Percentiles rank a stretch among this genome's conserved stretches.
phyloP scores from a whole-genome alignment of 2,888 invertebrate species.

The Mechanitis mazaeus region DNA sequence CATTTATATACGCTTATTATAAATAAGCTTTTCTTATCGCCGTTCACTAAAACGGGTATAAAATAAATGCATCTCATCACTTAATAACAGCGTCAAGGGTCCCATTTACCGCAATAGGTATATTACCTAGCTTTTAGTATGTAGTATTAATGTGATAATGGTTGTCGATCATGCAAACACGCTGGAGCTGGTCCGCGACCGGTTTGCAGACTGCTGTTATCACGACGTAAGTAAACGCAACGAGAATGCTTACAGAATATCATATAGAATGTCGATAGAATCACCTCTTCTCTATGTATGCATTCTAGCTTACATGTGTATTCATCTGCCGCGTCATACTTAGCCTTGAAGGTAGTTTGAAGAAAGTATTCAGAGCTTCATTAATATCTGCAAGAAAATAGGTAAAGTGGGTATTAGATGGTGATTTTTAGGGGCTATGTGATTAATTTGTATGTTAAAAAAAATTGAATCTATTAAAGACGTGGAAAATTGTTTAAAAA shows the following conservation, averaged over 20 bases:
- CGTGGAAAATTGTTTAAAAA: too few relatives aligned
- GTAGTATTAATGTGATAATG: slow-evolving; percentile 74
- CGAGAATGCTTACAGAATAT: slow-evolving; percentile 59
- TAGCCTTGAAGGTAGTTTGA: slow-evolving; percentile 20
- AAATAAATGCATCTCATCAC: background rate
- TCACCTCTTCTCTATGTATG: slow-evolving; percentile 62
- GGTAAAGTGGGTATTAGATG: slow-evolving; percentile 7
- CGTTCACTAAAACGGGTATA: too few relatives aligned
- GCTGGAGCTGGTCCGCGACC: slow-evolving; percentile 63
- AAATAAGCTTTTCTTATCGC: too few relatives aligned
- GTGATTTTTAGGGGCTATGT: background rate
- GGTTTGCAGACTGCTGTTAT: slow-evolving; percentile 60
- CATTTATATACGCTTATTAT: too few relatives aligned
- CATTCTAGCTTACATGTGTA: slow-evolving; percentile 66
- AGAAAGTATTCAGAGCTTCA: slow-evolving; percentile 11
- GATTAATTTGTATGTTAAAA: slow-evolving; percentile 2
- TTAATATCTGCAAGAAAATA: slow-evolving; percentile 9
- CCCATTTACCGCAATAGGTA: slow-evolving; percentile 39
- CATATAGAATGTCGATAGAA: slow-evolving; percentile 64
- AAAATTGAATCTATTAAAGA: too few relatives aligned
- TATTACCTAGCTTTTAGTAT: slow-evolving; percentile 63
- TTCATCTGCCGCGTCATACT: slow-evolving; percentile 25
- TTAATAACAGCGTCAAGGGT: slow-evolving; percentile 23
- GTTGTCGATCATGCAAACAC: slow-evolving; percentile 75
- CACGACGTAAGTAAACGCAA: slow-evolving; percentile 64